phyloP scores from a whole-genome alignment of 2,797 vertebrate species.

The Thamnophis elegans region DNA sequence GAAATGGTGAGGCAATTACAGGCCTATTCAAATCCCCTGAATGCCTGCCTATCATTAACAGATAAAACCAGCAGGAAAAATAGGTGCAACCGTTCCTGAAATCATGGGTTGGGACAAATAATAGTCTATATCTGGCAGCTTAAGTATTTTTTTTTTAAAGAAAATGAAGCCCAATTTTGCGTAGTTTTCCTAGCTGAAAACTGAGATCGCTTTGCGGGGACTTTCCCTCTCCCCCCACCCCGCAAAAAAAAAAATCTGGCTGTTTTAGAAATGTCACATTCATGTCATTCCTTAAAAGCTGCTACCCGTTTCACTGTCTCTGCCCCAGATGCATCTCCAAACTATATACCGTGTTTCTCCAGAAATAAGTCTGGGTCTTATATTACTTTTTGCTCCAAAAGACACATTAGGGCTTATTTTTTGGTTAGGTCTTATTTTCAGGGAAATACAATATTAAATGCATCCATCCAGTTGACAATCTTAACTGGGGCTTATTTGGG shows the following conservation, averaged over 20 bases:
- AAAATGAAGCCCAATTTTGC: neutral
- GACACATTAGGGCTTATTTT: too few relatives aligned
- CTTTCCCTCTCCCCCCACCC: neutral
- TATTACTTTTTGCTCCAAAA: too few relatives aligned
- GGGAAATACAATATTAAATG: too few relatives aligned
- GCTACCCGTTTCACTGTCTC: neutral
- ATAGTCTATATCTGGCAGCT: conserved; percentile 43
- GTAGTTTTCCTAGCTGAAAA: conserved; percentile 7
- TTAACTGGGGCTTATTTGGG: too few relatives aligned
- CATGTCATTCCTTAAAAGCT: neutral
- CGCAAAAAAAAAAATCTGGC: neutral
- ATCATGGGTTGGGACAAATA: conserved; percentile 55
- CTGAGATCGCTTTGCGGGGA: neutral
- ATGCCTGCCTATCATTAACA: conserved; percentile 58
- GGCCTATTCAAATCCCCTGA: conserved; percentile 63
- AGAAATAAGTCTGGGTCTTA: too few relatives aligned
- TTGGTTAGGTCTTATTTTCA: too few relatives aligned
- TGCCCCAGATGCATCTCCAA: neutral
- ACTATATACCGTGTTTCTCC: too few relatives aligned
- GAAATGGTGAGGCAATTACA: conserved; percentile 67
- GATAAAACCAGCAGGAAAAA: conserved; percentile 50
- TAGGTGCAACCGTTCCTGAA: conserved; percentile 50
- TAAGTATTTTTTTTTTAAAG: neutral
- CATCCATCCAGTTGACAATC: too few relatives aligned
- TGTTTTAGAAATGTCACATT: neutral